These are phyloP conservation scores for Rhodophaea formosa DNA, from an alignment of 2,888 invertebrate genomes.

Conservation along the genomic window DNA sequence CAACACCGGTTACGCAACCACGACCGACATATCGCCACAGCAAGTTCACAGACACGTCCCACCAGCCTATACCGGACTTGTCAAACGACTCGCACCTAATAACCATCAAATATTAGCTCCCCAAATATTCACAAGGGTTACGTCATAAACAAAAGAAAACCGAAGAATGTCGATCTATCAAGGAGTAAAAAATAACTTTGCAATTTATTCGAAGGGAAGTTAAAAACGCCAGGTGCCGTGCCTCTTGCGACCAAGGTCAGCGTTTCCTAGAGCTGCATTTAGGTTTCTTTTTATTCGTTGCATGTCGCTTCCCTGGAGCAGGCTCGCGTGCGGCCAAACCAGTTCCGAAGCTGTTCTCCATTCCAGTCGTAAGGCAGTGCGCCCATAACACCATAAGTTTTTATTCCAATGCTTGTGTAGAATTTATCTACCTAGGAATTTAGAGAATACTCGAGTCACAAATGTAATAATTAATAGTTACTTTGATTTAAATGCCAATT, in stretches of 20 bases:
- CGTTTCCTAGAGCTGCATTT: slow-evolving; percentile 80
- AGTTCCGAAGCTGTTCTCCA: slow-evolving; percentile 68
- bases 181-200: slow-evolving; percentile 67
- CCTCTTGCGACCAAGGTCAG: slow-evolving; percentile 77
- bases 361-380: slow-evolving; percentile 63
- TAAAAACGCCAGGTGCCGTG: slow-evolving; percentile 79
- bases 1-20: slow-evolving; percentile 76
- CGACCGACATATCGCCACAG: slow-evolving; percentile 68
- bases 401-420: slow-evolving; percentile 51
- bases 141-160: slow-evolving; percentile 39
- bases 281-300: slow-evolving; percentile 78
- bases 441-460: slow-evolving; percentile 37
- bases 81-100: slow-evolving; percentile 38
- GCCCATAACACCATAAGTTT: slow-evolving; percentile 59
- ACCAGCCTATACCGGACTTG: slow-evolving; percentile 41
- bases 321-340: slow-evolving; percentile 77
- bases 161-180: slow-evolving; percentile 31
- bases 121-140: slow-evolving; percentile 42
- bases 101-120: slow-evolving; percentile 42
- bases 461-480: slow-evolving; percentile 33
- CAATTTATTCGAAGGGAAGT: slow-evolving; percentile 73
- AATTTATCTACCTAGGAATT: slow-evolving; percentile 42
- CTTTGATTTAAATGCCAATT: neutral
- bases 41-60: slow-evolving; percentile 39
- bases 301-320: slow-evolving; percentile 69